Evolutionary conservation across 2,888 invertebrate species (phyloP).

Genomic region (Laspeyria flexula): DNA sequence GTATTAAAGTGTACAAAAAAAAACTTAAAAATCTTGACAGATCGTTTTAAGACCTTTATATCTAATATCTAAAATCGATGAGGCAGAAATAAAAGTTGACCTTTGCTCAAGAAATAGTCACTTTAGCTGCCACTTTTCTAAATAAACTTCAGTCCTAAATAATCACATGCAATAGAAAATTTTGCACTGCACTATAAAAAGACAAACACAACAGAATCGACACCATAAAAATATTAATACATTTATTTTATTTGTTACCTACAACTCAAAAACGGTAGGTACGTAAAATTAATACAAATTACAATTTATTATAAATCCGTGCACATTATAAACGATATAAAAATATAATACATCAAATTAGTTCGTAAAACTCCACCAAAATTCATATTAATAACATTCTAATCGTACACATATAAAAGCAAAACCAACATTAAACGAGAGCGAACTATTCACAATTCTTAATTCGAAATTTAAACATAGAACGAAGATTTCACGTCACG

Average conservation of each 20-base stretch:
- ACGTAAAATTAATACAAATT: not conserved
- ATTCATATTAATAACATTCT: not conserved
- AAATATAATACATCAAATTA: constrained; percentile 3
- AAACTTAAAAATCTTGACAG: too few species aligned
- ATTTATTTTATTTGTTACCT: too few species aligned
- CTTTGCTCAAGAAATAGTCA: too few species aligned
- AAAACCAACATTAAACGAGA: constrained; percentile 29
- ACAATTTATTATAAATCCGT: not conserved
- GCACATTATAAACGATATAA: not conserved
- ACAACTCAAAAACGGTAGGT: too few species aligned
- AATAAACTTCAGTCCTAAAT: too few species aligned
- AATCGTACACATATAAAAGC: constrained; percentile 3
- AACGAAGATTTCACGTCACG: constrained; percentile 25
- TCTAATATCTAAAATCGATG: too few species aligned
- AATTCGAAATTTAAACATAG: not conserved
- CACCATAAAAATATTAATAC: not conserved
- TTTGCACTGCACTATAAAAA: too few species aligned
- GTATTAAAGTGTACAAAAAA: too few species aligned
- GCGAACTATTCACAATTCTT: constrained; percentile 19
- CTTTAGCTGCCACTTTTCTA: too few species aligned
- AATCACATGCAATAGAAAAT: too few species aligned
- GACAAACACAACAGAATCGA: not conserved
- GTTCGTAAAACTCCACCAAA: not conserved
- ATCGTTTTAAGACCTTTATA: too few species aligned
- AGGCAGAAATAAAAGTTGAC: too few species aligned